phyloP scores from a whole-genome alignment of 2,888 invertebrate species.

The Zhuqinia jingwanae region DNA sequence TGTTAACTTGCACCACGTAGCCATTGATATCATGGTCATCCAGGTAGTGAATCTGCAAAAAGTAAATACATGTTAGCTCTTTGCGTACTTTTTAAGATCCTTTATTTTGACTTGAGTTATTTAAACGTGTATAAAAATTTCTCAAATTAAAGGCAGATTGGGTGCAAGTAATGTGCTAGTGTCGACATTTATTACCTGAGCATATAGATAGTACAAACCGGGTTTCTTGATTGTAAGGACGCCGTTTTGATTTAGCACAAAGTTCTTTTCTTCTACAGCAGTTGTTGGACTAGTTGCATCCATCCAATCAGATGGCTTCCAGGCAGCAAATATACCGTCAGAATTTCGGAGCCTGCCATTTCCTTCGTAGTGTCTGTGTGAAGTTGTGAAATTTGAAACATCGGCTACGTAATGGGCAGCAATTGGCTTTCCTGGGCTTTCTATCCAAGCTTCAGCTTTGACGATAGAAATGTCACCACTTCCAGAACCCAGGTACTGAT shows the following conservation, averaged over 20 bases:
- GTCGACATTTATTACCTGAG: slow-evolving; percentile 85
- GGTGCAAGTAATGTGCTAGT: too few relatives aligned
- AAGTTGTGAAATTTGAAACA: slow-evolving; percentile 84
- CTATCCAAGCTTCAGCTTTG: slow-evolving; percentile 78
- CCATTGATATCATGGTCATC: slow-evolving; percentile 90
- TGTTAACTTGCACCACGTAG: slow-evolving; percentile 86
- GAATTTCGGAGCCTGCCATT: slow-evolving; percentile 86
- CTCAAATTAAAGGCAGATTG: too few relatives aligned
- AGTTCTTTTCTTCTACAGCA: slow-evolving; percentile 73
- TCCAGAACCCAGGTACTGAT: slow-evolving; percentile 45
- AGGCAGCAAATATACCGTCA: slow-evolving; percentile 85
- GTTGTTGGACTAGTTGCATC: slow-evolving; percentile 55
- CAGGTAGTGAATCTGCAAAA: slow-evolving; percentile 87
- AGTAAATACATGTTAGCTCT: too few relatives aligned
- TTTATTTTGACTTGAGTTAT: too few relatives aligned
- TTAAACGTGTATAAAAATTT: too few relatives aligned
- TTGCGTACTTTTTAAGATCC: too few relatives aligned
- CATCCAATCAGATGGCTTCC: slow-evolving; percentile 86
- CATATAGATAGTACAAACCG: slow-evolving; percentile 89
- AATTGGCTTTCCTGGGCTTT: slow-evolving; percentile 81
- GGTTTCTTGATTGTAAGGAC: slow-evolving; percentile 86
- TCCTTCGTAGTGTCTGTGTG: slow-evolving; percentile 83
- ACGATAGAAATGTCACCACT: slow-evolving; percentile 77
- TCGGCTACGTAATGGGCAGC: slow-evolving; percentile 86
- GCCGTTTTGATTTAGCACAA: slow-evolving; percentile 82